phyloP scores from a whole-genome alignment of 2,797 vertebrate genomes.

The Alcedo atthis region DNA sequence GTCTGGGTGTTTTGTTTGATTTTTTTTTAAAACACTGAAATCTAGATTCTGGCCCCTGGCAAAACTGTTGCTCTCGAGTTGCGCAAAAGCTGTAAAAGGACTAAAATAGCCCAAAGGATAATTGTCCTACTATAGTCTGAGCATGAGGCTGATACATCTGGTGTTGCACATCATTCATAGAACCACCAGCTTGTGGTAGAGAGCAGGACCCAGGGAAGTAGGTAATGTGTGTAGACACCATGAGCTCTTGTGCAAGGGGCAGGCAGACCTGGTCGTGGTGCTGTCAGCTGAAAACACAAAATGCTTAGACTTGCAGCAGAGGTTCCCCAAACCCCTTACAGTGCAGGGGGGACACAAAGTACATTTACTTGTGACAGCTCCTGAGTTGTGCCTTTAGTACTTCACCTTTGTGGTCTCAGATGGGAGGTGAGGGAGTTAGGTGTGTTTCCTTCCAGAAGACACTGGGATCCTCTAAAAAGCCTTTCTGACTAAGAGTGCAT shows the following conservation, averaged over 20 bases:
- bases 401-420: neutral
- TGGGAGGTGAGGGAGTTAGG: neutral
- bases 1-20: too few relatives aligned
- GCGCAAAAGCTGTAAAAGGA: neutral
- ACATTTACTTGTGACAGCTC: neutral
- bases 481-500: neutral
- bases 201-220: neutral
- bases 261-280: neutral
- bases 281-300: neutral
- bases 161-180: neutral
- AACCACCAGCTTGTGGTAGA: neutral
- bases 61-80: neutral
- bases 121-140: neutral
- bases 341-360: neutral
- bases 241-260: neutral
- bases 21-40: neutral
- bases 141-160: neutral
- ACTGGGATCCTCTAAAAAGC: neutral
- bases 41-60: neutral
- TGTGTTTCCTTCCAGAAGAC: neutral
- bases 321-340: neutral
- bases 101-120: neutral
- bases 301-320: neutral
- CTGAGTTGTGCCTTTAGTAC: neutral
- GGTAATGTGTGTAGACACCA: neutral